A percentile compares a stretch with the other conserved stretches of the same genome.
These are phyloP conservation scores for Lydus trimaculatus DNA, from an alignment of 2,888 invertebrate genomes.

Conservation along the genomic window DNA sequence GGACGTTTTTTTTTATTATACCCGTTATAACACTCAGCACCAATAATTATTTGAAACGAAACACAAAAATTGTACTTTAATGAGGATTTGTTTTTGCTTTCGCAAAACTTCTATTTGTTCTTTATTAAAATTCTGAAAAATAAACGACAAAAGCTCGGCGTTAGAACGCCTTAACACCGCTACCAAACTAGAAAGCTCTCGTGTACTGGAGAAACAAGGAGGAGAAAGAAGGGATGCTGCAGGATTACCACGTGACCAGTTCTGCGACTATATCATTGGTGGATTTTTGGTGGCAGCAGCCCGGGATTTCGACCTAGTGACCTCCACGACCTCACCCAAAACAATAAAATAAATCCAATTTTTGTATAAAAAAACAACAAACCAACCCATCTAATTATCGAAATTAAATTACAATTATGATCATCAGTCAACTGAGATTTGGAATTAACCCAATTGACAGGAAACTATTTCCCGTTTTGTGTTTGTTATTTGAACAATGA, in stretches of 20 bases:
- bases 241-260: conserved; percentile 55
- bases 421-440: not conserved
- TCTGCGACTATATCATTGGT: conserved; percentile 30
- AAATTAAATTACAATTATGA: not conserved
- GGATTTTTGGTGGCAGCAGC: conserved; percentile 42
- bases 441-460: not conserved
- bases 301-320: conserved; percentile 62
- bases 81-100: not conserved
- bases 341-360: conserved; percentile 4
- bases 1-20: conserved; percentile 28
- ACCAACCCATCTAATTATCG: too few species aligned
- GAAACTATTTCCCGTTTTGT: not conserved
- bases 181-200: conserved; percentile 33
- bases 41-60: conserved; percentile 14
- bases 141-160: conserved; percentile 33
- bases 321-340: conserved; percentile 58
- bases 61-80: not conserved
- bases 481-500: not conserved
- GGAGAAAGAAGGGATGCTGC: conserved; percentile 58
- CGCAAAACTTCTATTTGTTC: not conserved
- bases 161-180: conserved; percentile 26
- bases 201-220: conserved; percentile 32
- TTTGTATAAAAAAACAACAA: conserved; percentile 7
- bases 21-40: conserved; percentile 30
- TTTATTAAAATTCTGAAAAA: not conserved